A percentile compares a stretch with the other conserved stretches of the same genome.
Conservation (phyloP, 92 coral and sea anemone species). For the Parazoanthus swiftii region DNA sequence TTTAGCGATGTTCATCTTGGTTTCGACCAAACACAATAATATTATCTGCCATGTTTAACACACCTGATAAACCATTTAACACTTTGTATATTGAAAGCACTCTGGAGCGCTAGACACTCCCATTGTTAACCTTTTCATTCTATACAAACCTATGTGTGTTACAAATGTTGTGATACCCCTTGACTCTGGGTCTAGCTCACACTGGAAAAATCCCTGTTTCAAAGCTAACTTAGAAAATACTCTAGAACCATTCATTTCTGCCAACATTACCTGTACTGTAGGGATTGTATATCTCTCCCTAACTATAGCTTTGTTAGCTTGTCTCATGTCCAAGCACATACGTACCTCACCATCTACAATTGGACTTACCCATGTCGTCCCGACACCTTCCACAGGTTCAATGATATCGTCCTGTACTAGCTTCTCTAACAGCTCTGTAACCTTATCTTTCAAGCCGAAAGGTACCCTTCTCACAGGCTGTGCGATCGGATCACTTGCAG, state of each 20-base stretch:
- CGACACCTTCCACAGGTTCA: slow-evolving; percentile 47
- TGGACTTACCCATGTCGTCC: slow-evolving; percentile 40
- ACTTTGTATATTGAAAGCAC: slow-evolving; percentile 35
- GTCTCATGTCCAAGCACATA: slow-evolving; percentile 49
- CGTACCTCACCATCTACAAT: slow-evolving; percentile 50
- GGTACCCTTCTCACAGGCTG: slow-evolving; percentile 46
- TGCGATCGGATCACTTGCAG: slow-evolving; percentile 29
- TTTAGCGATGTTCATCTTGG: slow-evolving; percentile 23
- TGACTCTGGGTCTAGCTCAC: slow-evolving; percentile 38
- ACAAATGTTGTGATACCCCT: slow-evolving; percentile 47
- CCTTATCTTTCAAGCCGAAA: slow-evolving; percentile 45
- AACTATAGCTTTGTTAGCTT: slow-evolving; percentile 48
- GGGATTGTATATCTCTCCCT: slow-evolving; percentile 42
- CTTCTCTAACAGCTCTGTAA: slow-evolving; percentile 26
- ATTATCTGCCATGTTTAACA: slow-evolving; percentile 39
- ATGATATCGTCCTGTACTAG: slow-evolving; percentile 10
- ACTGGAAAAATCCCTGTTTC: slow-evolving; percentile 18
- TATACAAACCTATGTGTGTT: slow-evolving; percentile 34
- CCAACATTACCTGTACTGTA: slow-evolving; percentile 42
- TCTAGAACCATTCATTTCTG: slow-evolving; percentile 45
- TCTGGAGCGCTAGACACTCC: slow-evolving; percentile 37
- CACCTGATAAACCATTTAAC: slow-evolving; percentile 40
- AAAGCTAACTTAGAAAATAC: slow-evolving; percentile 45
- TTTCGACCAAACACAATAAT: slow-evolving; percentile 39
- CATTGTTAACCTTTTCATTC: slow-evolving; percentile 42